Evolutionary conservation across 2,888 invertebrate species (phyloP).

Genomic region (Lepetodrilus schrolli): DNA sequence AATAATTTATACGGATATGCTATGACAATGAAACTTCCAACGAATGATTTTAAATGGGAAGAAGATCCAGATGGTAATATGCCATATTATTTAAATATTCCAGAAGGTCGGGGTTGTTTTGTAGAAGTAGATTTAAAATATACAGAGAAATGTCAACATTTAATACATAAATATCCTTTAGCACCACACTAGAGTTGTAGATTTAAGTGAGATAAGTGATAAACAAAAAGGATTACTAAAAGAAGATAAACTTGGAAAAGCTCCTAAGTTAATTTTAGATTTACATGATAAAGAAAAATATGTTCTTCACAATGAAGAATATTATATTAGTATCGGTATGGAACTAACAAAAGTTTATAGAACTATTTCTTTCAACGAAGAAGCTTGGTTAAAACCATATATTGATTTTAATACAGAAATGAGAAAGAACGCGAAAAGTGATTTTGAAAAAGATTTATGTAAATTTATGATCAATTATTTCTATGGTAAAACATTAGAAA

Average conservation of each 20-base stretch:
- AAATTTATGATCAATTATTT: slow-evolving; percentile 73
- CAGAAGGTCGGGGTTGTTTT: too few species aligned
- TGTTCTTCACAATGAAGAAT: too few species aligned
- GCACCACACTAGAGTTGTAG: background rate
- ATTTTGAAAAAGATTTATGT: slow-evolving; percentile 72
- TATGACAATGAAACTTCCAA: slow-evolving; percentile 29
- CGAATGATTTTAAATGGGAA: slow-evolving; percentile 27
- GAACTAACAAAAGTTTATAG: slow-evolving; percentile 53
- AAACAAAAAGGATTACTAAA: too few species aligned
- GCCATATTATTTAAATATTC: too few species aligned
- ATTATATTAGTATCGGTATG: too few species aligned
- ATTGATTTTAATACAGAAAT: slow-evolving; percentile 54
- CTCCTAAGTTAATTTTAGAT: too few species aligned
- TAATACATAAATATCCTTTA: slow-evolving; percentile 14
- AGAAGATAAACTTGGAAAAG: too few species aligned
- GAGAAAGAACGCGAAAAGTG: slow-evolving; percentile 45
- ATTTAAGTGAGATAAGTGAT: slow-evolving; percentile 37
- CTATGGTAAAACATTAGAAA: slow-evolving; percentile 38
- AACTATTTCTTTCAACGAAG: slow-evolving; percentile 60
- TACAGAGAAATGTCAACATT: too few species aligned
- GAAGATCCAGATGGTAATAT: too few species aligned
- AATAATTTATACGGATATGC: slow-evolving; percentile 33
- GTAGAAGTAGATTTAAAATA: too few species aligned
- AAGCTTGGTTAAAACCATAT: slow-evolving; percentile 66
- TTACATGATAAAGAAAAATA: too few species aligned